phyloP scores from a whole-genome alignment of 2,888 invertebrate genomes.

The Lepidochitona cinerea region DNA sequence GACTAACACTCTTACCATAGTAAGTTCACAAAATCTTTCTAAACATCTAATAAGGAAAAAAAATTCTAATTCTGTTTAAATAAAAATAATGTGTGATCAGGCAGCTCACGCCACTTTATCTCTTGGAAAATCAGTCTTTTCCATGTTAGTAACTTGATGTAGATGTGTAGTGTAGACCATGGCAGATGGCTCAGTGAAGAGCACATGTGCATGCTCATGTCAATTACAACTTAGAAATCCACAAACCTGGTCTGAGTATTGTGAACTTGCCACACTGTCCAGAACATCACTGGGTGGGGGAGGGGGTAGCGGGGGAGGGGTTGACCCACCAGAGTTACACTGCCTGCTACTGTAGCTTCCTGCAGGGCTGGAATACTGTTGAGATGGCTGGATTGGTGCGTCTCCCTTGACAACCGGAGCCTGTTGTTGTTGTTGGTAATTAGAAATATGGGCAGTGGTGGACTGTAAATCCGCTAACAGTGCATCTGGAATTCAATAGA shows the following conservation, averaged over 20 bases:
- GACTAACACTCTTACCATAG: too few relatives aligned
- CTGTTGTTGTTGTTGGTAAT: constrained; percentile 37
- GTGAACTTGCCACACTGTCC: constrained; percentile 49
- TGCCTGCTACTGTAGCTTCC: constrained; percentile 6
- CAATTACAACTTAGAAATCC: too few relatives aligned
- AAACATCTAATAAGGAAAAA: too few relatives aligned
- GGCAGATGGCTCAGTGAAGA: too few relatives aligned
- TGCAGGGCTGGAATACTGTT: not conserved
- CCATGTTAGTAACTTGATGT: too few relatives aligned
- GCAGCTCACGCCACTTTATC: too few relatives aligned
- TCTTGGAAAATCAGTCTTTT: too few relatives aligned
- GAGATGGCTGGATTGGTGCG: not conserved
- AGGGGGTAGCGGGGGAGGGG: constrained; percentile 62
- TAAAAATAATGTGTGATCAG: too few relatives aligned
- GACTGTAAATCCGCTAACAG: constrained; percentile 94
- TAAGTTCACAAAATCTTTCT: too few relatives aligned
- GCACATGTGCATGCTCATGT: too few relatives aligned
- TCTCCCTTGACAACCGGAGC: not conserved
- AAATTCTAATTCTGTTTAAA: too few relatives aligned
- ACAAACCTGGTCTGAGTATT: constrained; percentile 47
- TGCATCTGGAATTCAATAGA: constrained; percentile 80
- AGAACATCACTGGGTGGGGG: constrained; percentile 61
- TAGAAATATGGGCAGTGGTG: constrained; percentile 81
- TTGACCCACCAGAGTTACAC: constrained; percentile 37
- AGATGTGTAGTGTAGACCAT: too few relatives aligned